Evolutionary conservation across 2,888 invertebrate species (phyloP), one percentile per base, ranked within the genome.

Genomic region (Archips xylosteana): DNA sequence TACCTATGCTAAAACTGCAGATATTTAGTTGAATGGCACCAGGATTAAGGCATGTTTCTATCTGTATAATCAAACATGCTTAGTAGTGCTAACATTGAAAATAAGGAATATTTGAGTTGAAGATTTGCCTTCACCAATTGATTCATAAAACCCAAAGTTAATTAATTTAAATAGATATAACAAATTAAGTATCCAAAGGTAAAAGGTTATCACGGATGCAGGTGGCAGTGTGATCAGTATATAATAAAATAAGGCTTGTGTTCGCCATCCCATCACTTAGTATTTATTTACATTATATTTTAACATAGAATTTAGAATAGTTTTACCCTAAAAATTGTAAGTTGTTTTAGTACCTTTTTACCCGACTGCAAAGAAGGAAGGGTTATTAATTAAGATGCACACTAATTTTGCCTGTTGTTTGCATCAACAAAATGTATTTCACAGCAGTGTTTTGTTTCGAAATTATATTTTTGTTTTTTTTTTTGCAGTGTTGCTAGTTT

Each of bases 371-470:
- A 23, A 23, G 23, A 23, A 23, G 23, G 23, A 23, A 23, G 23
- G 23, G 23, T 23, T 23, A 23, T 23, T 23, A 23, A 23, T 23
- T 71, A 70, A 74, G 65, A 64, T 45, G 60, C 51, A 67, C 63
- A 71, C 70, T 75, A 67, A 65, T 61, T 4, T 47, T 70, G 23
- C 23, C 49, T 62, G 63, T 70, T 68, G 61, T 65, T 74, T 60
- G 67, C 49, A 75, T 72, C 75, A 70, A 76, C 75, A 76, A 75
- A 63, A 45, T 70, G 76, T 72, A 76, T 78, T 75, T 77, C 75
- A 79, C 82, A 83, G 83, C 81, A 81, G 84, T 87, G 76, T 76
- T 88, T 84, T 86, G 83, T 87, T 88, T 85, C 79, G 78, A 75
- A 87, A 85, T 85, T 87, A 85, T 84, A 34, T 65, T n/a, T 77